Conservation (phyloP, 1,140 invertebrate genomes). For the Drosophila ogumai region DNA sequence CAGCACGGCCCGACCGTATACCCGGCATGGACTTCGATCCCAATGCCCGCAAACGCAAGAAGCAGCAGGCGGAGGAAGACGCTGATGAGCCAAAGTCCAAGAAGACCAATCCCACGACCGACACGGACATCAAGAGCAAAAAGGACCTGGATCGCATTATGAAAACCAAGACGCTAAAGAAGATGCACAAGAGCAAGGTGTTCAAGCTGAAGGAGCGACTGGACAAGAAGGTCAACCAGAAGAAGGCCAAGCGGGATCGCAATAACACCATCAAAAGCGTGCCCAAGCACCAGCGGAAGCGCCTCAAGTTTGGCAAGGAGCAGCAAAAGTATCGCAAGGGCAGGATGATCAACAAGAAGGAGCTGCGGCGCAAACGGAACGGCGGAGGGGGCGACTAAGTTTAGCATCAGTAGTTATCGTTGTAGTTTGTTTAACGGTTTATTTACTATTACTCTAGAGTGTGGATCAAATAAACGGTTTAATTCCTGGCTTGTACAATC, state of each 20-base stretch:
- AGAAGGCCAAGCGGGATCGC: conserved; percentile 85
- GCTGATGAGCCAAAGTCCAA: not conserved
- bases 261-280: conserved; percentile 77
- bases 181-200: conserved; percentile 90
- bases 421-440: conserved; percentile 62
- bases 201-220: conserved; percentile 90
- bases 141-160: conserved; percentile 89
- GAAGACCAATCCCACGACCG: conserved; percentile 6
- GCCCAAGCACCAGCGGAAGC: conserved; percentile 70
- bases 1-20: conserved; percentile 84
- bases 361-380: conserved; percentile 61
- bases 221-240: conserved; percentile 87
- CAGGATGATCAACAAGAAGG: conserved; percentile 64
- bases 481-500: conserved; percentile 56
- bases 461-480: conserved; percentile 73
- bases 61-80: not conserved
- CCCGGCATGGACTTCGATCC: conserved; percentile 87
- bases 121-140: conserved; percentile 84
- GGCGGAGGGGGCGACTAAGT: conserved; percentile 56
- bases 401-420: conserved; percentile 25
- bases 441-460: conserved; percentile 73
- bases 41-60: conserved; percentile 51
- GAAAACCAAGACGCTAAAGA: conserved; percentile 89
- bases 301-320: conserved; percentile 60
- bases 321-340: conserved; percentile 69